Evolutionary conservation across 2,113 vertebrate species (phyloP), one percentile per base, ranked within the genome.

Genomic region (Trogon melanurus): DNA sequence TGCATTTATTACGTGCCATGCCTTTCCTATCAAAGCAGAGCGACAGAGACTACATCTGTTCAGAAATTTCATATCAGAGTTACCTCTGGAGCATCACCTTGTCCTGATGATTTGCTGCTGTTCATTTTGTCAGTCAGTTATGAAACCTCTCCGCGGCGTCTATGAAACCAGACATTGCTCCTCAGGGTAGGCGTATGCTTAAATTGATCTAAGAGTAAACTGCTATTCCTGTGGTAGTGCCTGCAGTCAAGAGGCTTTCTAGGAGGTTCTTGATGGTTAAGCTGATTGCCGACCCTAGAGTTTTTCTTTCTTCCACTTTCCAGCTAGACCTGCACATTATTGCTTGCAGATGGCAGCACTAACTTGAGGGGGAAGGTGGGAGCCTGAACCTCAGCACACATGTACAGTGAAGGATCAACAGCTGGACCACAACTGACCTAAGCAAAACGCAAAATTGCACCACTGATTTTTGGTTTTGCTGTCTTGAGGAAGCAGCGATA

Each of bases 121-220:
- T 67, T 91, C 69, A 91, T 85, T 95, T 88, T 76, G 74, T 58
- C 84, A 80, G 79, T 13, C 57, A 36, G 58, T 76, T 85, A 72
- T 16, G 53, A 93, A 93, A 58, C 22, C n/a, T 72, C 72, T 60
- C 75, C 10, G 10, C 5, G 25, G 79, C 32, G 54, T 32, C 84
- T 72, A 21, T 65, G 64, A 67, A 85, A 71, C 53, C 69, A 85
- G 32, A 53, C 48, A 80, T 48, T 57, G 83, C 51, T 95, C 91
- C 84, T 85, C 53, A 17, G 84, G 74, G 91, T 48, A 76, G 60
- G 48, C 22, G 91, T 67, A 48, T 13, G 36, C 48, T 88, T 71
- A 72, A 76, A 88, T 53, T 25, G 48, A 62, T 88, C 44, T 57
- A 81, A 22, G 7, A 85, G 48, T 41, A 41, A 80, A 72, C 27